phyloP scores from a whole-genome alignment of 2,888 invertebrate species.

The Amphimallon solstitiale region DNA sequence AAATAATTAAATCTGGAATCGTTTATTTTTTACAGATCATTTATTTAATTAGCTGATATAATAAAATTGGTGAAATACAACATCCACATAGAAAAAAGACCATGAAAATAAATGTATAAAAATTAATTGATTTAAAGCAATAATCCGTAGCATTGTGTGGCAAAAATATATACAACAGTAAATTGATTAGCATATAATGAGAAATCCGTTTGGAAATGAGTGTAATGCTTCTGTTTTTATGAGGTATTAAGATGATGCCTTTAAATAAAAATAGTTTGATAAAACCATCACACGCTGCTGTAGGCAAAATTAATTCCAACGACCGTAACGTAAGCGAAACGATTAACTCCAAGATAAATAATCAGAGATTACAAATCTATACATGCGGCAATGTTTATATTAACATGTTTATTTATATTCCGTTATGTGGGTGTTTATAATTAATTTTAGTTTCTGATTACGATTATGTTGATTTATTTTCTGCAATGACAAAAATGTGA shows the following conservation, averaged over 20 bases:
- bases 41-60: neutral
- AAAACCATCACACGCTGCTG: conserved; percentile 36
- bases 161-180: too few species aligned
- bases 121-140: too few species aligned
- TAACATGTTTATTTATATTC: conserved; percentile 37
- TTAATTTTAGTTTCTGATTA: conserved; percentile 38
- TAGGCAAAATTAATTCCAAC: conserved; percentile 38
- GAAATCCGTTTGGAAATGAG: too few species aligned
- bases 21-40: neutral
- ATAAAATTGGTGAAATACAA: too few species aligned
- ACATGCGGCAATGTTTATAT: conserved; percentile 37
- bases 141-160: too few species aligned
- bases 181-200: too few species aligned
- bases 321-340: conserved; percentile 38
- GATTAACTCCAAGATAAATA: conserved; percentile 39
- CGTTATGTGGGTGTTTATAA: conserved; percentile 37
- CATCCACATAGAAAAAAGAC: too few species aligned
- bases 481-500: too few species aligned
- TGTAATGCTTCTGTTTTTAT: conserved; percentile 29
- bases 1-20: too few species aligned
- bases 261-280: conserved; percentile 37
- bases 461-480: conserved; percentile 14
- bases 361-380: conserved; percentile 39
- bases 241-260: conserved; percentile 33
- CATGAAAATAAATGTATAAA: too few species aligned